Evolutionary conservation across 1,140 invertebrate genomes (phyloP).

Genomic region (Daktulosphaira vitifoliae): DNA sequence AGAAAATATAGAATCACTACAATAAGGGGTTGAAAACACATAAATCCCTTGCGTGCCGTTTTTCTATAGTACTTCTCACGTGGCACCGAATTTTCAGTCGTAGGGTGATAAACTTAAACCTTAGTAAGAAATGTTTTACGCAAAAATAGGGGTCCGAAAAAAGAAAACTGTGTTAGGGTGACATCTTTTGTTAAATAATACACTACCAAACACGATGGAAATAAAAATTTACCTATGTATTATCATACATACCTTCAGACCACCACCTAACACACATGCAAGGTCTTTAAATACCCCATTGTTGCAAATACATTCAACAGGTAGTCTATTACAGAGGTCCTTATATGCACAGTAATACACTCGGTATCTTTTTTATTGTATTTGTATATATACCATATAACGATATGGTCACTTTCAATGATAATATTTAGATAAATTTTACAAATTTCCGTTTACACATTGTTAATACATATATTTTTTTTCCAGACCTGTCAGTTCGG

Average conservation of each 20-base stretch:
- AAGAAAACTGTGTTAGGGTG: background rate
- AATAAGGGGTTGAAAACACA: background rate
- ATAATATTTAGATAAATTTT: no score
- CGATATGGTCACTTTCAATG: background rate
- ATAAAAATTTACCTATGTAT: background rate
- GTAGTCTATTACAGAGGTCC: constrained; percentile 29
- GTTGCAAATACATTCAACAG: constrained; percentile 1
- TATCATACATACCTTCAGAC: background rate
- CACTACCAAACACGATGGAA: background rate
- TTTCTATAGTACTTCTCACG: background rate
- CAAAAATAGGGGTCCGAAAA: background rate
- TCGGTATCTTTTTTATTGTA: constrained; percentile 18
- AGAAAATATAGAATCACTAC: background rate
- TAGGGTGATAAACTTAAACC: constrained; percentile 3
- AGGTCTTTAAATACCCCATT: constrained; percentile 6
- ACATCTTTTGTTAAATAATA: constrained; percentile 24
- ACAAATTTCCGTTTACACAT: no score
- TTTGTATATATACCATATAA: background rate
- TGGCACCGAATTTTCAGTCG: background rate
- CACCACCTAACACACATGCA: background rate
- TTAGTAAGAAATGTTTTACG: background rate
- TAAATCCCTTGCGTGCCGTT: constrained; percentile 31
- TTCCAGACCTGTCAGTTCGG: constrained; percentile 31
- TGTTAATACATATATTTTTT: background rate
- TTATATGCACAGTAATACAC: constrained; percentile 15